A percentile compares a stretch with the other conserved stretches of the same genome.
Conservation (phyloP, 2,888 invertebrate genomes). For the Clusia tigrina region DNA sequence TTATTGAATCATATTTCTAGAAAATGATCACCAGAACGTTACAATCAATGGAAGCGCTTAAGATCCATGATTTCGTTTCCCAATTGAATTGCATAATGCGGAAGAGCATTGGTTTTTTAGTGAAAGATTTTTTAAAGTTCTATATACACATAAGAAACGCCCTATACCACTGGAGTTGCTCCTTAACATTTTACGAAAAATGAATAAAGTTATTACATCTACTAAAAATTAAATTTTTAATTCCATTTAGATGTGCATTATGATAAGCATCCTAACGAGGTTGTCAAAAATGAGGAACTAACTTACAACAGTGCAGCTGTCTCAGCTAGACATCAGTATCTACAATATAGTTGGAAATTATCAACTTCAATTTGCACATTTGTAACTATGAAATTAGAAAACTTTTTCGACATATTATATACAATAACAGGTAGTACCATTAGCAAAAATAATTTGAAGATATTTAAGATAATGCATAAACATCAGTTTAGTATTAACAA, state of each 20-base stretch:
- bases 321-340: background rate
- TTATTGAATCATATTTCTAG: no score
- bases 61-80: no score
- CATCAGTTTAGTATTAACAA: background rate
- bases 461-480: background rate
- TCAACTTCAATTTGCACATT: background rate
- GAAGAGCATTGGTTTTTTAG: no score
- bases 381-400: background rate
- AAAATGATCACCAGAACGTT: no score
- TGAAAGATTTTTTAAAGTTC: no score
- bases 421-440: background rate
- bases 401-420: no score
- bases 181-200: conserved; percentile 15
- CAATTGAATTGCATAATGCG: no score
- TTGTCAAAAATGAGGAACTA: conserved; percentile 91
- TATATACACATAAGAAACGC: no score
- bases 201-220: background rate
- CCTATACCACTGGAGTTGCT: no score
- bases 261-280: conserved; percentile 89
- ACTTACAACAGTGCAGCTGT: conserved; percentile 71
- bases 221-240: background rate
- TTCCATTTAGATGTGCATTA: conserved; percentile 65
- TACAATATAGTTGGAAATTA: background rate
- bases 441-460: background rate
- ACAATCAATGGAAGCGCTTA: no score